Conservation (phyloP, 2,113 vertebrate species). For the Crotalus horridus region DNA sequence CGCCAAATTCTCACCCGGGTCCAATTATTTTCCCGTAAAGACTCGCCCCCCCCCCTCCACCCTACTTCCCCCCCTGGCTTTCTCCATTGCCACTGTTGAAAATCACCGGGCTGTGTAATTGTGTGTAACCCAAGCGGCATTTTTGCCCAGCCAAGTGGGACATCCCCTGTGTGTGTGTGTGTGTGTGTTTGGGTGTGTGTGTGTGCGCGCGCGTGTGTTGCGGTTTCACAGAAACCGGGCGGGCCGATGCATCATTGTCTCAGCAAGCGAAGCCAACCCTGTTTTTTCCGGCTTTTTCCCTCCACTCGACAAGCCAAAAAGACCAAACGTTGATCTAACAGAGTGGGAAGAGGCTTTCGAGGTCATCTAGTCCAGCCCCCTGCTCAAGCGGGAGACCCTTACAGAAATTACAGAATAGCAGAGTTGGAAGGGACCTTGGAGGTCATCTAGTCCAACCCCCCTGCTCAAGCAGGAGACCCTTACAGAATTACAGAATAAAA, state of each 20-base stretch:
- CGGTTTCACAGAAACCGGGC: not conserved
- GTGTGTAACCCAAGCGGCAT: not conserved
- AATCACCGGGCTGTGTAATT: not conserved
- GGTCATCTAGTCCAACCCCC: too few relatives aligned
- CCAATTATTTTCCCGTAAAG: not conserved
- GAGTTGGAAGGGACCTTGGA: too few relatives aligned
- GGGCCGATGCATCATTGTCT: not conserved
- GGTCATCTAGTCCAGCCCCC: not conserved
- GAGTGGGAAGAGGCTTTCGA: not conserved
- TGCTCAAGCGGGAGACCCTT: too few relatives aligned
- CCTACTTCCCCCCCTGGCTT: not conserved
- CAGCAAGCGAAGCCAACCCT: not conserved
- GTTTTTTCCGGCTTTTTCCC: too few relatives aligned
- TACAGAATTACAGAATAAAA: too few relatives aligned
- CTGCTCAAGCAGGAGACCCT: too few relatives aligned
- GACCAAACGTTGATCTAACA: not conserved
- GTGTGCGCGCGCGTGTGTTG: not conserved
- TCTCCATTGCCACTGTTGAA: not conserved
- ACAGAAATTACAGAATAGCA: too few relatives aligned
- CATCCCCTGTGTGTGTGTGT: not conserved
- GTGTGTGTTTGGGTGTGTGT: too few relatives aligned
- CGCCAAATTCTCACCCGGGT: not conserved
- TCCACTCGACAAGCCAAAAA: too few relatives aligned
- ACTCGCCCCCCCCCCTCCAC: accelerated
- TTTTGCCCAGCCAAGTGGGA: not conserved